Conservation (phyloP, 2,888 invertebrate genomes). For the Amaurobius ferox region DNA sequence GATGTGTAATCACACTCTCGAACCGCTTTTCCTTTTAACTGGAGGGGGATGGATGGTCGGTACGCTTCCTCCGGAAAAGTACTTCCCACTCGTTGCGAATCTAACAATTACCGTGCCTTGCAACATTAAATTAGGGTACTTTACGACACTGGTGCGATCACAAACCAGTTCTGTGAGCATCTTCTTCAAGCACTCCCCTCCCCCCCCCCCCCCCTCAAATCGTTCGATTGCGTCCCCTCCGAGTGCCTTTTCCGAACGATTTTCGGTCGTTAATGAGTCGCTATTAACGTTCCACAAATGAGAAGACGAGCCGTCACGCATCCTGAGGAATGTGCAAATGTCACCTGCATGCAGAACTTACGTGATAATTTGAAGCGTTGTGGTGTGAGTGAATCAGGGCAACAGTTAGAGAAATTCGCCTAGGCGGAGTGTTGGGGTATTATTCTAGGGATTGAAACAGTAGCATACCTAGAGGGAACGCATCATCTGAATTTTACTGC, state of each 20-base stretch:
- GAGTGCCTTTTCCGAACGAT: conserved; percentile 6
- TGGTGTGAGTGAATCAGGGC: neutral
- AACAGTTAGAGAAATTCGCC: no score
- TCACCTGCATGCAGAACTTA: conserved; percentile 53
- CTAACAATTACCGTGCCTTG: conserved; percentile 61
- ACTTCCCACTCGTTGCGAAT: conserved; percentile 44
- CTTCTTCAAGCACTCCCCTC: neutral
- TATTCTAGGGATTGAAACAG: no score
- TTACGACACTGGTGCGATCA: conserved; percentile 68
- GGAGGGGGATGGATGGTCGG: neutral
- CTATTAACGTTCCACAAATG: conserved; percentile 66
- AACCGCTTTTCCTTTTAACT: neutral
- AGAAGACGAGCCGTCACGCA: conserved; percentile 48
- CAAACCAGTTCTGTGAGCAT: conserved; percentile 60
- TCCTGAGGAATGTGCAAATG: conserved; percentile 59
- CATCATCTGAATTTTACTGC: no score
- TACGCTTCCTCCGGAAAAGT: neutral
- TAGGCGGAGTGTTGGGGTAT: no score
- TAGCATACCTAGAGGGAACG: no score
- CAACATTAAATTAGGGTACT: conserved; percentile 69
- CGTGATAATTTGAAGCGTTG: conserved; percentile 22
- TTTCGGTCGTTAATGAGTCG: conserved; percentile 50
- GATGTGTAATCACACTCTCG: neutral
- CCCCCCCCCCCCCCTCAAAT: neutral
- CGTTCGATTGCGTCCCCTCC: neutral